Evolutionary conservation across 2,113 vertebrate species (phyloP).

Genomic region (Cairina moschata): DNA sequence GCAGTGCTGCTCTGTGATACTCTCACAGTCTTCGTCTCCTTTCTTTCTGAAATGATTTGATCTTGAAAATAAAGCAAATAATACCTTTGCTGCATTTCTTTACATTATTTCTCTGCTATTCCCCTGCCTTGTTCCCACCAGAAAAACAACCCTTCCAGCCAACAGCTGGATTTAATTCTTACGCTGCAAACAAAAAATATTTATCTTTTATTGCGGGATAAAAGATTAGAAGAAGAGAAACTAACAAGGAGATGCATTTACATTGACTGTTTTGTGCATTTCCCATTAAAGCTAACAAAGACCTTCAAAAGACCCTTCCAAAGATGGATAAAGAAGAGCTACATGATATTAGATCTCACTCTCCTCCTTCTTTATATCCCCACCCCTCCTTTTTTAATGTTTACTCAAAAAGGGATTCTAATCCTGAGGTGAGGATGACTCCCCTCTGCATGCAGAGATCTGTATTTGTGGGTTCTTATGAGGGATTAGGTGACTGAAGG

Average conservation of each 20-base stretch:
- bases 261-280: neutral
- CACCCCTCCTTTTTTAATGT: neutral
- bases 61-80: neutral
- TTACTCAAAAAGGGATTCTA: neutral
- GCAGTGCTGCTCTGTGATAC: neutral
- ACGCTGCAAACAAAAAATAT: neutral
- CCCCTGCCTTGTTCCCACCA: neutral
- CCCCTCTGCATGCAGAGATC: neutral
- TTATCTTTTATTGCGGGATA: neutral
- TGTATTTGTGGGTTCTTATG: neutral
- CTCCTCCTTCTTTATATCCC: neutral
- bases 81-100: neutral
- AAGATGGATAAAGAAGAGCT: neutral
- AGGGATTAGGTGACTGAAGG: neutral
- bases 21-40: neutral
- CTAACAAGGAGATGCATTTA: neutral
- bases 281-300: neutral
- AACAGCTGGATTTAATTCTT: neutral
- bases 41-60: neutral
- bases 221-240: neutral
- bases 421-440: neutral
- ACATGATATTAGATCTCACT: neutral
- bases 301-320: neutral
- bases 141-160: neutral
- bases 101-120: neutral